These are phyloP conservation scores for Oreochromis tanganicae DNA, from an alignment of 2,113 vertebrate species.

Conservation along the genomic window DNA sequence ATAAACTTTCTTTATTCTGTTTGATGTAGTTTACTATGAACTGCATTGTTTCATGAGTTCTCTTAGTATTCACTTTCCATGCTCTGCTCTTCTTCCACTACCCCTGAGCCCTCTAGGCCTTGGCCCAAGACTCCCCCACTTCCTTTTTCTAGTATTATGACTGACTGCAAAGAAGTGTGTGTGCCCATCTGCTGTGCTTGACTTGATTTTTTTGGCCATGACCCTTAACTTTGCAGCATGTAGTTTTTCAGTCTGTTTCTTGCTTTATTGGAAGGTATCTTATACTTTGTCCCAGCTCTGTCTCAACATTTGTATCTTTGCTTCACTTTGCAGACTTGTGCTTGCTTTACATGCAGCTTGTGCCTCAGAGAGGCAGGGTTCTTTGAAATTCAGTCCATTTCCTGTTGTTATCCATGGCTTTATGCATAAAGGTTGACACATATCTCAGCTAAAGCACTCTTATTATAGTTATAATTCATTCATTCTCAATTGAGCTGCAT, in stretches of 20 bases:
- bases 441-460: background rate
- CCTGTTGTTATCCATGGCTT: conserved; percentile 29
- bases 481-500: conserved; percentile 21
- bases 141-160: conserved; percentile 47
- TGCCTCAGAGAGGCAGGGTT: background rate
- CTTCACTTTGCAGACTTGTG: conserved; percentile 40
- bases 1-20: conserved; percentile 37
- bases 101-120: background rate
- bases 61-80: conserved; percentile 2
- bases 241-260: background rate
- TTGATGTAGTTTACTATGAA: conserved; percentile 29
- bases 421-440: background rate
- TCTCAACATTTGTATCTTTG: conserved; percentile 23
- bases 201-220: conserved; percentile 7
- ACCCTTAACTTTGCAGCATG: background rate
- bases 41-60: background rate
- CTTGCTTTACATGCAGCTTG: conserved; percentile 38
- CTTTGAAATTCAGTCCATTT: conserved; percentile 36
- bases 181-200: conserved; percentile 20
- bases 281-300: background rate
- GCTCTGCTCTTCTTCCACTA: conserved; percentile 11
- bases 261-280: conserved; percentile 21
- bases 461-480: conserved; percentile 10
- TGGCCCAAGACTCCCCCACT: conserved; percentile 4
- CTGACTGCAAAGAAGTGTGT: conserved; percentile 50